These are phyloP conservation scores for Lynx canadensis DNA, from an alignment of 2,113 vertebrate genomes.

Conservation along the genomic window DNA sequence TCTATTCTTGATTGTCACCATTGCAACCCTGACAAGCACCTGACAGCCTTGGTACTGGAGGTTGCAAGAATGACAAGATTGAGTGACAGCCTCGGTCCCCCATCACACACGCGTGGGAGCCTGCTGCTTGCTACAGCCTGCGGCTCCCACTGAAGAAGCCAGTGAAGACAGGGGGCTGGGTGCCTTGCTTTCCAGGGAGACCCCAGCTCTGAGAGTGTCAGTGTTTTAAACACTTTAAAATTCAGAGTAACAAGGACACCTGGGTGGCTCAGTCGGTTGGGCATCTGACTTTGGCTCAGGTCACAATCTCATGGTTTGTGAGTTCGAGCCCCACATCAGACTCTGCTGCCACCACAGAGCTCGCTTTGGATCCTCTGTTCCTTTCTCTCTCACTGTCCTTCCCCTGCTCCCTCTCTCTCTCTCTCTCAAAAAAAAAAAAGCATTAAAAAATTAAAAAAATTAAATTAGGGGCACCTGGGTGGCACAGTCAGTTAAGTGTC, in stretches of 20 bases:
- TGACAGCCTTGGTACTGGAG: neutral
- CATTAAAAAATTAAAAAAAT: too few relatives aligned
- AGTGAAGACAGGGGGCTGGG: rapidly evolving
- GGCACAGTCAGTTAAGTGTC: too few relatives aligned
- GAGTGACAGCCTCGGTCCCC: neutral
- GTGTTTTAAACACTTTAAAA: neutral
- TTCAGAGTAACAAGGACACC: neutral
- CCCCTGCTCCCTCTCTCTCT: too few relatives aligned
- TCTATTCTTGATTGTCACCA: neutral
- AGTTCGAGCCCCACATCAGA: too few relatives aligned
- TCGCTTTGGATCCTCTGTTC: too few relatives aligned
- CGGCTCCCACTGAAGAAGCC: neutral
- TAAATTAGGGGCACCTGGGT: too few relatives aligned
- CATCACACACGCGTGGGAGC: rapidly evolving
- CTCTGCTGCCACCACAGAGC: too few relatives aligned
- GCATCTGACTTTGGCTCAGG: too few relatives aligned
- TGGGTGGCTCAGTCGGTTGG: too few relatives aligned
- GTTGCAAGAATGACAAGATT: neutral
- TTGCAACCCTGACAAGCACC: neutral
- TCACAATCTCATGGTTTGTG: too few relatives aligned
- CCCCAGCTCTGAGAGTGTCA: neutral
- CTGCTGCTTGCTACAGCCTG: neutral
- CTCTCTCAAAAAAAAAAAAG: too few relatives aligned
- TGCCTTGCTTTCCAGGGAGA: neutral
- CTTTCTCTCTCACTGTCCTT: too few relatives aligned